A percentile compares a stretch with the other conserved stretches of the same genome.
These are phyloP conservation scores for Cettia cetti DNA, from an alignment of 2,113 vertebrate species.

Conservation along the genomic window DNA sequence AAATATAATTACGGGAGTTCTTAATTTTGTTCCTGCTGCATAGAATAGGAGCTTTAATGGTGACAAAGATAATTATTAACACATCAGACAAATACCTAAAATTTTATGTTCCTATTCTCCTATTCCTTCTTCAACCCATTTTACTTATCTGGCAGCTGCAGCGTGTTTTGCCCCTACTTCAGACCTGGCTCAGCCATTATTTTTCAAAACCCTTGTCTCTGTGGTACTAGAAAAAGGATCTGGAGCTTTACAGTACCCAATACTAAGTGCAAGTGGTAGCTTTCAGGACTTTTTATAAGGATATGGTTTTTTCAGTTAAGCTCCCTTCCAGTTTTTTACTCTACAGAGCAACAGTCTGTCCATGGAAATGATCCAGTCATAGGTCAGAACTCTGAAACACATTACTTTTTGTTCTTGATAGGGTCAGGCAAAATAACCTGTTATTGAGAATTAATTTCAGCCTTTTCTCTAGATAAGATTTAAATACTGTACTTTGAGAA, in stretches of 20 bases:
- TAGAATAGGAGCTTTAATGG: neutral
- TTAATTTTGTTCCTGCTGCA: neutral
- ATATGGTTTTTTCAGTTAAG: neutral
- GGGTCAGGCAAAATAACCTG: neutral
- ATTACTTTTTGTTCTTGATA: neutral
- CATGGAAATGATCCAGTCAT: neutral
- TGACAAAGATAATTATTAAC: neutral
- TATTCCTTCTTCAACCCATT: neutral
- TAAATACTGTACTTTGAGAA: neutral
- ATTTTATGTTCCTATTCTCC: neutral
- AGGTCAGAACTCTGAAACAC: neutral
- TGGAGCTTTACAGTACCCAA: neutral
- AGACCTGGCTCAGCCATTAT: neutral
- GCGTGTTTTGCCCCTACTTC: neutral
- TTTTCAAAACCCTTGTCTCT: neutral
- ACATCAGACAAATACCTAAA: neutral
- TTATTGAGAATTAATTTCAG: neutral
- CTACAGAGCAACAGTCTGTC: neutral
- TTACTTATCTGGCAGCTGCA: neutral
- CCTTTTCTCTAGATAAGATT: neutral
- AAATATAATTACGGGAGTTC: neutral
- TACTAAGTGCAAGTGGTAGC: neutral
- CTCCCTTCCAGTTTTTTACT: neutral
- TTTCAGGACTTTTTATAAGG: neutral
- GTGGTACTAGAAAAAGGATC: neutral